Evolutionary conservation across 2,888 invertebrate species (phyloP).

Genomic region (Eupeodes latifasciatus): DNA sequence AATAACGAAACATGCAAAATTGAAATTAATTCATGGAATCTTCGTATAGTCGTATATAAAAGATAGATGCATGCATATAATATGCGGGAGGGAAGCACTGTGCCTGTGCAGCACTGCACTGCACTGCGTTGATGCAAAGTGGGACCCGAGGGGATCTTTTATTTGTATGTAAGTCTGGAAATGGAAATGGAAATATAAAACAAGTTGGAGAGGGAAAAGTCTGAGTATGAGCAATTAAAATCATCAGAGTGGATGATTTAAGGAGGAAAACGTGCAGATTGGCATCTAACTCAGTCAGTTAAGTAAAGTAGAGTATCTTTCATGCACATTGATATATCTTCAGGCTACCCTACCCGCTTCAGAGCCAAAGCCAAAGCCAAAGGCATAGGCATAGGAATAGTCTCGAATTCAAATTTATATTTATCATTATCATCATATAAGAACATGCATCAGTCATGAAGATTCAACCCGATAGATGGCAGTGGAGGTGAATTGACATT

Average conservation of each 20-base stretch:
- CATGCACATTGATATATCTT: no score
- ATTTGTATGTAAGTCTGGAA: neutral
- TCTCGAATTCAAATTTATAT: slow-evolving; percentile 53
- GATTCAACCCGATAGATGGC: slow-evolving; percentile 60
- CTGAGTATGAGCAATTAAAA: slow-evolving; percentile 61
- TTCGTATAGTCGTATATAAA: slow-evolving; percentile 30
- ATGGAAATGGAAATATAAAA: neutral
- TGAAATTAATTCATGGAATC: slow-evolving; percentile 84
- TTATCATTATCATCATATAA: neutral
- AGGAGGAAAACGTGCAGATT: slow-evolving; percentile 66
- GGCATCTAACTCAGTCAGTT: slow-evolving; percentile 42
- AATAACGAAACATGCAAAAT: slow-evolving; percentile 83
- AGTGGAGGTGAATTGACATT: slow-evolving; percentile 47
- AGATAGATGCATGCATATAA: no score
- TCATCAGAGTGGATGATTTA: slow-evolving; percentile 69
- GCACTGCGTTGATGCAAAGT: no score
- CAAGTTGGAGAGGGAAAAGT: slow-evolving; percentile 9
- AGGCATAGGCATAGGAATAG: neutral
- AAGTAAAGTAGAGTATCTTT: no score
- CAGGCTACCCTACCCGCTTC: no score
- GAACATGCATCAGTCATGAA: neutral
- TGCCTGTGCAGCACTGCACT: neutral
- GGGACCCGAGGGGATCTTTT: no score
- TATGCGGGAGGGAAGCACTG: neutral
- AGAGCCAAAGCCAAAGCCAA: no score